A percentile compares a stretch with the other conserved stretches of the same genome.
phyloP scores from a whole-genome alignment of 2,797 vertebrate genomes.

The Hypotaenidia philippensis region DNA sequence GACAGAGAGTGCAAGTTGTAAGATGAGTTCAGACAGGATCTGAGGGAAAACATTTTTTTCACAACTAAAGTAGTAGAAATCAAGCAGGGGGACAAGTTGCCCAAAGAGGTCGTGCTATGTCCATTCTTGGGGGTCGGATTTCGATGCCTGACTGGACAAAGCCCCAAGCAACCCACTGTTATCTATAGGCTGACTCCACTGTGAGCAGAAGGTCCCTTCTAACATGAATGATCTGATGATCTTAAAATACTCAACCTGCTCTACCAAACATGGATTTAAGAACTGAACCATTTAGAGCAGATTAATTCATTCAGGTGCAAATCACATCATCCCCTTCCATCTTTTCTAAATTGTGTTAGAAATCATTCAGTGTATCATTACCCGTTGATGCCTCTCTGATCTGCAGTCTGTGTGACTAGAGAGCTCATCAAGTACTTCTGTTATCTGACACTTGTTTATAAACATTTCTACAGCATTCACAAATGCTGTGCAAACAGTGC shows the following conservation, averaged over 20 bases:
- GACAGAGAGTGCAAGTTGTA: rapidly evolving
- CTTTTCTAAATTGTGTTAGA: neutral
- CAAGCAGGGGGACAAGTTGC: neutral
- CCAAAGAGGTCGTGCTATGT: neutral
- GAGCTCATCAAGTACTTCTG: conserved; percentile 7
- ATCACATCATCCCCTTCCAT: neutral
- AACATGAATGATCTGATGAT: neutral
- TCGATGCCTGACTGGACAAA: neutral
- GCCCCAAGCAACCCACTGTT: neutral
- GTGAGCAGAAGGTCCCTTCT: neutral
- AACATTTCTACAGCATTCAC: conserved; percentile 26
- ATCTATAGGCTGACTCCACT: neutral
- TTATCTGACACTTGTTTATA: conserved; percentile 49
- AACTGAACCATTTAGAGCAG: neutral
- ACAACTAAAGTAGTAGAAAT: neutral
- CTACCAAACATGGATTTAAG: neutral
- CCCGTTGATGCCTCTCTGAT: neutral
- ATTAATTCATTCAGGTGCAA: neutral
- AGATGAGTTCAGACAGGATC: neutral
- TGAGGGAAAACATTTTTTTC: neutral
- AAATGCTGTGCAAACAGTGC: conserved; percentile 23
- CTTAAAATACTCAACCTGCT: neutral
- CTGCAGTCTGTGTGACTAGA: conserved; percentile 1
- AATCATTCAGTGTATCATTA: neutral
- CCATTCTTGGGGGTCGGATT: neutral